Base-by-base conservation (phyloP, 53 echinoderm and acorn worm genomes). In the Arbacia lixula region DNA sequence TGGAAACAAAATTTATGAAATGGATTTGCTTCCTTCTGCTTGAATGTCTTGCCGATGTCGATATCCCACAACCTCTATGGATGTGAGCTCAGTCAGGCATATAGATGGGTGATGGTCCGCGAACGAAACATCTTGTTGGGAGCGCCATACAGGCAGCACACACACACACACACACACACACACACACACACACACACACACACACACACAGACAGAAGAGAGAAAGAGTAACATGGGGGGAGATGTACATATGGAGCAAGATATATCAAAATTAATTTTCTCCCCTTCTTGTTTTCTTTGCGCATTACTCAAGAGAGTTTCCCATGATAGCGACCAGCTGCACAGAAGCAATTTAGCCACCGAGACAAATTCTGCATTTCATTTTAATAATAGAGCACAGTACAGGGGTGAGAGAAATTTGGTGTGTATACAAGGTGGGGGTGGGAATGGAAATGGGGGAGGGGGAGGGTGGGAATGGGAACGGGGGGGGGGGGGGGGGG, bases 61-160 rank as follows among this genome's bases (percentile, higher is more conserved):
- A 69, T 39, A 43, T 69, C 69, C 40, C 29, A 41, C 43, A 69
- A 69, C 69, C 69, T 69, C 43, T 43, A 69, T 28, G 14, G 69
- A 69, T 36, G 43, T 41, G 25, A 29, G 43, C 29, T 43, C 43
- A 24, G 42, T 21, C 26, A 41, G 27, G 69, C 69, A 69, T 12
- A 12, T 24, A 27, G 42, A 69, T 39, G 27, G 69, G 69, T 14
- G 42, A 42, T 69, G 36, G 69, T 28, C 43, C 43, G 42, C 43
- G 43, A 69, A 69, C 43, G 17, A 17, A 20, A 69, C 69, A 69
- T 69, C 43, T 36, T n/a, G n/a, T n/a, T n/a, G n/a, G n/a, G n/a
- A n/a, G n/a, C n/a, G n/a, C n/a, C n/a, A n/a, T n/a, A n/a, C n/a
- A n/a, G n/a, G n/a, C n/a, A n/a, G 26, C 40, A 69, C 69, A 42